A percentile compares a stretch with the other conserved stretches of the same genome.
These are phyloP conservation scores for Salvator merianae DNA, from an alignment of 2,113 vertebrate species.

Conservation along the genomic window DNA sequence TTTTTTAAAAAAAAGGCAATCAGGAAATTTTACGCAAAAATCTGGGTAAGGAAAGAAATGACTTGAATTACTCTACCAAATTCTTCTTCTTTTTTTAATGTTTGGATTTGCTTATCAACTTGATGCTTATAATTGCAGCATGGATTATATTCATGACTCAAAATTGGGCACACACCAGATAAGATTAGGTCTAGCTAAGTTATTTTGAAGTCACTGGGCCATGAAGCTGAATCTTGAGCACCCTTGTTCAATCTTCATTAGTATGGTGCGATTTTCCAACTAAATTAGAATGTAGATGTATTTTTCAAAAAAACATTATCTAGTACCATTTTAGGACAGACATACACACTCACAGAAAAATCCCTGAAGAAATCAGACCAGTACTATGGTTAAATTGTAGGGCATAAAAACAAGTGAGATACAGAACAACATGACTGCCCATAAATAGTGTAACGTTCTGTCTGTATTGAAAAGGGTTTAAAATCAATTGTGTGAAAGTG, in stretches of 20 bases:
- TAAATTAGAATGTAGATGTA: too few relatives aligned
- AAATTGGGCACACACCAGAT: not conserved
- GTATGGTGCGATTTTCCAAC: too few relatives aligned
- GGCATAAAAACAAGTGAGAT: too few relatives aligned
- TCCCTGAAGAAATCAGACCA: too few relatives aligned
- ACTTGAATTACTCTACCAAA: too few relatives aligned
- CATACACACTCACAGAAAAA: too few relatives aligned
- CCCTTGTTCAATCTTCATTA: not conserved
- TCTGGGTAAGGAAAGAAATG: not conserved
- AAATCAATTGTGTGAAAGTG: not conserved
- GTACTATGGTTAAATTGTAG: too few relatives aligned
- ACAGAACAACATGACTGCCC: too few relatives aligned
- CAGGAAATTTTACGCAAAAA: not conserved
- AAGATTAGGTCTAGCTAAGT: not conserved
- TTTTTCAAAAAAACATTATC: too few relatives aligned
- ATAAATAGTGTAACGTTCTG: too few relatives aligned
- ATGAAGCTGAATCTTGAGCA: not conserved
- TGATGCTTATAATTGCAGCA: not conserved
- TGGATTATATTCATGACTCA: not conserved
- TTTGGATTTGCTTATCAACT: not conserved
- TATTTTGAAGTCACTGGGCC: not conserved
- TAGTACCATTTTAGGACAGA: too few relatives aligned
- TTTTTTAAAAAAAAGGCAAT: not conserved
- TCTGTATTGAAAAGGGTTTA: not conserved
- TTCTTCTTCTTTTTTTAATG: too few relatives aligned